Evolutionary conservation across 2,113 vertebrate species (phyloP).

Genomic region (Sakesphorus luctuosus): DNA sequence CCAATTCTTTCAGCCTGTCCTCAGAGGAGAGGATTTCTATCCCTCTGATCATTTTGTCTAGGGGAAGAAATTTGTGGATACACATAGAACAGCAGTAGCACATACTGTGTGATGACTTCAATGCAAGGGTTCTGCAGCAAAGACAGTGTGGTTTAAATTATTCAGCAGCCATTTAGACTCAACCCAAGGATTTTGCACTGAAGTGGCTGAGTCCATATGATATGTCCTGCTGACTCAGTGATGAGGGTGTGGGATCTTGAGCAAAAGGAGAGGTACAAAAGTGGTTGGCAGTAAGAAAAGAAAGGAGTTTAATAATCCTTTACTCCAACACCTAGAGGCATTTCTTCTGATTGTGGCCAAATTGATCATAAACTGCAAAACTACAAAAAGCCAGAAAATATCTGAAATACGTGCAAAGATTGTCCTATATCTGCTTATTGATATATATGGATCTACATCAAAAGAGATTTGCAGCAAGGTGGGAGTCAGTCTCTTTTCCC

Average conservation of each 20-base stretch:
- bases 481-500: neutral
- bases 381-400: neutral
- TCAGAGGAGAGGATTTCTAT: neutral
- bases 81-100: neutral
- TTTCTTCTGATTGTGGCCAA: neutral
- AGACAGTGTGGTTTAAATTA: neutral
- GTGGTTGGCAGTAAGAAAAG: neutral
- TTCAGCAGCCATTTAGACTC: neutral
- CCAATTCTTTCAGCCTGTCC: neutral
- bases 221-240: neutral
- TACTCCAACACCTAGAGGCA: neutral
- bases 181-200: neutral
- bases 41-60: neutral
- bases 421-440: neutral
- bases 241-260: neutral
- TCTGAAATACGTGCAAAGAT: neutral
- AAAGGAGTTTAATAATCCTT: neutral
- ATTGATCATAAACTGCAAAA: neutral
- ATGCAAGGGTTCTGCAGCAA: neutral
- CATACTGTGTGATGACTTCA: neutral
- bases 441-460: neutral
- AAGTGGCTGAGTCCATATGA: neutral
- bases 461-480: neutral
- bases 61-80: neutral
- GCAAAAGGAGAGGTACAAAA: neutral